phyloP scores from a whole-genome alignment of 2,888 invertebrate species.

The Lamellibrachia columna region DNA sequence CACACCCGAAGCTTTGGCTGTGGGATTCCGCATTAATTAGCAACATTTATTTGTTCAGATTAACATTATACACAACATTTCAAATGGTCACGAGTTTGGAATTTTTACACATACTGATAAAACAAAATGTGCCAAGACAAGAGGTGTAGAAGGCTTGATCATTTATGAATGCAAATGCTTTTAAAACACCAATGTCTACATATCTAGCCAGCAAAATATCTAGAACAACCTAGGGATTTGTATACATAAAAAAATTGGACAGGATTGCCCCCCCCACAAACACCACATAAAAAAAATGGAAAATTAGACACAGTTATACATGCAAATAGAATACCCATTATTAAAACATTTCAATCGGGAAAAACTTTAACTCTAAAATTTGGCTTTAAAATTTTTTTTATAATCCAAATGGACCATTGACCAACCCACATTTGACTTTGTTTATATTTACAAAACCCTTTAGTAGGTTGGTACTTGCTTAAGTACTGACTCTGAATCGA shows the following conservation, averaged over 20 bases:
- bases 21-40: not conserved
- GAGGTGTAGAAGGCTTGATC: not conserved
- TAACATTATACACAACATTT: not conserved
- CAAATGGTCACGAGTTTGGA: not conserved
- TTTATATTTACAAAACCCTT: too few relatives aligned
- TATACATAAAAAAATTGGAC: not conserved
- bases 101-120: not conserved
- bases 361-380: too few relatives aligned
- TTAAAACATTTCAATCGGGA: too few relatives aligned
- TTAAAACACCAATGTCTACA: not conserved
- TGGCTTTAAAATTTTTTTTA: too few relatives aligned
- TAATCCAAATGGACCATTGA: too few relatives aligned
- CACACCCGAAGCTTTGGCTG: not conserved
- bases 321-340: too few relatives aligned
- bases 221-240: not conserved
- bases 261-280: too few relatives aligned
- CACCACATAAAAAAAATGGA: too few relatives aligned
- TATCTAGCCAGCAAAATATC: not conserved
- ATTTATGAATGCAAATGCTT: not conserved
- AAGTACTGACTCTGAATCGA: not conserved
- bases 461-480: too few relatives aligned
- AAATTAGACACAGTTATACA: too few relatives aligned
- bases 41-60: not conserved
- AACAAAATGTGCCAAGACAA: not conserved
- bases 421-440: too few relatives aligned